Percentiles rank a stretch among this genome's conserved stretches.
Evolutionary conservation across 2,888 invertebrate genomes (phyloP).

Genomic region (Folsomia candida): DNA sequence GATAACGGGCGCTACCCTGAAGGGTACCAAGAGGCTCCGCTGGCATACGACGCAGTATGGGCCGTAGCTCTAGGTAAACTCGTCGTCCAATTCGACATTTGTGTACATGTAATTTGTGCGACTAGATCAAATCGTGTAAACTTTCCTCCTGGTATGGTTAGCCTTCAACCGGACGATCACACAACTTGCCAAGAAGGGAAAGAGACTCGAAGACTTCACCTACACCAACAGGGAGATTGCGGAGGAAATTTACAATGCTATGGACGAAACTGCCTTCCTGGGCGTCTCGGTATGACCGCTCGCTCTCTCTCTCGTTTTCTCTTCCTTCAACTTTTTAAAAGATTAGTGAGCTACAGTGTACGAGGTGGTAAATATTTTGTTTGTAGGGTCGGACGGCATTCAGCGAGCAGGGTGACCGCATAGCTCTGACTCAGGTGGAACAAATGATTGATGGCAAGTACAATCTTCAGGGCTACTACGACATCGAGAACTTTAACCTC

Average conservation of each 20-base stretch:
- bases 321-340: too few species aligned
- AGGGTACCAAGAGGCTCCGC: constrained; percentile 95
- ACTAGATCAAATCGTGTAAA: background rate
- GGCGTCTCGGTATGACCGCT: constrained; percentile 93
- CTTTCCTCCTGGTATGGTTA: constrained; percentile 52
- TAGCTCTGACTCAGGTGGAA: constrained; percentile 96
- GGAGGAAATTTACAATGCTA: constrained; percentile 92
- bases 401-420: constrained; percentile 91
- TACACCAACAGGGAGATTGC: constrained; percentile 93
- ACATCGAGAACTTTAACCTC: constrained; percentile 90
- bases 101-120: background rate
- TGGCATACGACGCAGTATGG: constrained; percentile 99
- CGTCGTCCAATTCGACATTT: background rate
- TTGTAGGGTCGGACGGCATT: constrained; percentile 92
- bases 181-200: constrained; percentile 72
- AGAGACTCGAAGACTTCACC: constrained; percentile 89
- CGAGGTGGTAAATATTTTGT: background rate
- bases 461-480: constrained; percentile 90
- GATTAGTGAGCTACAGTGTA: background rate
- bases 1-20: constrained; percentile 83
- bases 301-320: background rate
- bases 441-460: constrained; percentile 94
- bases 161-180: constrained; percentile 97
- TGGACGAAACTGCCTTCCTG: constrained; percentile 96
- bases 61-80: constrained; percentile 83